Percentiles rank a stretch among this genome's conserved stretches.
phyloP scores from a whole-genome alignment of 2,797 vertebrate species.

The Cyclura pinguis region DNA sequence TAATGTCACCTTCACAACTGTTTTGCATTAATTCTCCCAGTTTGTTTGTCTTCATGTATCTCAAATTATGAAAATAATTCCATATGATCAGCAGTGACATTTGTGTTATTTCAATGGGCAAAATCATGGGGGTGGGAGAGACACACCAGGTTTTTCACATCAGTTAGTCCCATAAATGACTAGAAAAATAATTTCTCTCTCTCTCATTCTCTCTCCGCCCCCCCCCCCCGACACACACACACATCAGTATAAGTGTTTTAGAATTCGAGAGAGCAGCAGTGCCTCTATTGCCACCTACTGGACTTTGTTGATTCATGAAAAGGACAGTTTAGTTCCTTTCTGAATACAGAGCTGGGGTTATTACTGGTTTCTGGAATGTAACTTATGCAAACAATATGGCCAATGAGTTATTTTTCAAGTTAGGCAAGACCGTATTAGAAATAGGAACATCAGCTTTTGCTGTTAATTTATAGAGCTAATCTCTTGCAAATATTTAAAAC shows the following conservation, averaged over 20 bases:
- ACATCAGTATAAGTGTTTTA: conserved; percentile 33
- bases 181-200: conserved; percentile 30
- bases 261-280: conserved; percentile 53
- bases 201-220: not conserved
- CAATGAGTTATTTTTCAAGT: conserved; percentile 44
- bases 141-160: conserved; percentile 53
- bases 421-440: conserved; percentile 42
- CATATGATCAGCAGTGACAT: conserved; percentile 35
- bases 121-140: not conserved
- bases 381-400: not conserved
- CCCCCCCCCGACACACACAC: not conserved
- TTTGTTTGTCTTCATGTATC: not conserved
- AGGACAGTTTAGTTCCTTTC: not conserved
- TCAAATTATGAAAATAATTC: conserved; percentile 50
- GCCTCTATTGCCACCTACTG: conserved; percentile 80
- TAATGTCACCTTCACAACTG: not conserved
- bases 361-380: conserved; percentile 32
- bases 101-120: conserved; percentile 59
- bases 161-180: conserved; percentile 44
- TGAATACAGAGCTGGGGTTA: not conserved
- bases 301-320: conserved; percentile 6
- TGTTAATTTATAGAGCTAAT: conserved; percentile 44
- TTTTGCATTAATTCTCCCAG: not conserved
- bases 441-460: conserved; percentile 45
- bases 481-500: conserved; percentile 37